Evolutionary conservation across 2,113 vertebrate species (phyloP).

Genomic region (Sphaerodactylus townsendi): DNA sequence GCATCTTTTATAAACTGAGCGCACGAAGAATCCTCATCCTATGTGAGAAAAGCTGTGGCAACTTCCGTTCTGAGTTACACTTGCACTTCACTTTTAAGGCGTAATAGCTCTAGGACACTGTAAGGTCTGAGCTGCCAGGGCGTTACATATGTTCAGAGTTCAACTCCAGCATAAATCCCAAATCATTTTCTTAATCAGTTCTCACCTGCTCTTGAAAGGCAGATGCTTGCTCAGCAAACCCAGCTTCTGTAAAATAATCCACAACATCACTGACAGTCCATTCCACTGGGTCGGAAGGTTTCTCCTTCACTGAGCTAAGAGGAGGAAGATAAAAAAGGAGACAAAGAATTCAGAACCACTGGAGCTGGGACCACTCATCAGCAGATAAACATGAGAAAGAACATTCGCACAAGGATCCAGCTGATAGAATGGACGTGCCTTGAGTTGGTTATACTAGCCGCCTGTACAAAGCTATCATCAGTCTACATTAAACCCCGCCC

Average conservation of each 20-base stretch:
- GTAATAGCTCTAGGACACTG: neutral
- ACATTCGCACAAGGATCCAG: neutral
- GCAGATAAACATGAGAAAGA: too few species aligned
- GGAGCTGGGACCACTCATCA: neutral
- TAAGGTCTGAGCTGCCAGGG: neutral
- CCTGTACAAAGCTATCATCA: too few species aligned
- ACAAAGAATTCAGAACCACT: neutral
- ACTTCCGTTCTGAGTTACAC: neutral
- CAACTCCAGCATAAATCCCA: neutral
- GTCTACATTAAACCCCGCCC: neutral
- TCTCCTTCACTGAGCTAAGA: constrained; percentile 76
- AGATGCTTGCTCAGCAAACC: constrained; percentile 85
- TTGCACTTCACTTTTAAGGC: neutral
- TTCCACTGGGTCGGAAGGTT: constrained; percentile 73
- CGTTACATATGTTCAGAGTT: neutral
- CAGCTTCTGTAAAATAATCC: constrained; percentile 83
- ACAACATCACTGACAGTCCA: constrained; percentile 89
- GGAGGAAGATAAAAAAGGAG: neutral
- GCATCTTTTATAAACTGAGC: neutral
- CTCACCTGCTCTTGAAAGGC: constrained; percentile 87
- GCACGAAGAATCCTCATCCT: neutral
- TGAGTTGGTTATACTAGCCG: neutral
- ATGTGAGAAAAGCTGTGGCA: neutral
- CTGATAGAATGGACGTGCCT: neutral
- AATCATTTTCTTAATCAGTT: neutral